A percentile compares a stretch with the other conserved stretches of the same genome.
Evolutionary conservation across 2,888 invertebrate genomes (phyloP).

Genomic region (Drosophila multiciliata): DNA sequence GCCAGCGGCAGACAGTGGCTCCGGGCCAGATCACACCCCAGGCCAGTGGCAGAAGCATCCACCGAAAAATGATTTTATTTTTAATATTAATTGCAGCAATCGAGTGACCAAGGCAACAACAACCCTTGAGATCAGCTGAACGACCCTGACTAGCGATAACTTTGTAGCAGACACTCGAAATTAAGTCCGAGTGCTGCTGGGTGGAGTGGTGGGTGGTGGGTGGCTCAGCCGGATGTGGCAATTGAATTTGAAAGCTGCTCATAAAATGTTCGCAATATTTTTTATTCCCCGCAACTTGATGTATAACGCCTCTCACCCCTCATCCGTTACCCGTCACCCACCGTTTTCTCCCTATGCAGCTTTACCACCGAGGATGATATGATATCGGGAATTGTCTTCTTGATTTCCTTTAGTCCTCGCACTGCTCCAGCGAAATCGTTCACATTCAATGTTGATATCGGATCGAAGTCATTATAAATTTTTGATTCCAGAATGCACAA

Average conservation of each 20-base stretch:
- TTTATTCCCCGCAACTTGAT: conserved; percentile 18
- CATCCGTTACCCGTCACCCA: not conserved
- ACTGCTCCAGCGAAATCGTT: conserved; percentile 12
- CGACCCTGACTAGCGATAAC: conserved; percentile 13
- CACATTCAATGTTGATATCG: not conserved
- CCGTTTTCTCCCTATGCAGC: not conserved
- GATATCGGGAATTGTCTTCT: not conserved
- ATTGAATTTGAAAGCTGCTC: conserved; percentile 63
- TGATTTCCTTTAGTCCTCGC: not conserved
- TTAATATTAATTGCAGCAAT: conserved; percentile 79
- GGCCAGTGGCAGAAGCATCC: conserved; percentile 47
- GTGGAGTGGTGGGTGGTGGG: not conserved
- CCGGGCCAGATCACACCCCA: conserved; percentile 38
- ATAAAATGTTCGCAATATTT: conserved; percentile 30
- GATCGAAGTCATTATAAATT: conserved; percentile 14
- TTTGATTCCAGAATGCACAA: conserved; percentile 22
- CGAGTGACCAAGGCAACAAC: conserved; percentile 76
- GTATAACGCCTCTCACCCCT: not conserved
- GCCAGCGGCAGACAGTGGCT: conserved; percentile 42
- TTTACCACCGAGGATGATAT: not conserved
- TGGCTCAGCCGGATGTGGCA: conserved; percentile 61
- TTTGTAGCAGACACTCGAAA: conserved; percentile 9
- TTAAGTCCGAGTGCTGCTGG: not conserved
- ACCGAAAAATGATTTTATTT: conserved; percentile 68
- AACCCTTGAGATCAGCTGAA: conserved; percentile 56